phyloP scores from a whole-genome alignment of 2,113 vertebrate species.

The Myrmophylax atrothorax region DNA sequence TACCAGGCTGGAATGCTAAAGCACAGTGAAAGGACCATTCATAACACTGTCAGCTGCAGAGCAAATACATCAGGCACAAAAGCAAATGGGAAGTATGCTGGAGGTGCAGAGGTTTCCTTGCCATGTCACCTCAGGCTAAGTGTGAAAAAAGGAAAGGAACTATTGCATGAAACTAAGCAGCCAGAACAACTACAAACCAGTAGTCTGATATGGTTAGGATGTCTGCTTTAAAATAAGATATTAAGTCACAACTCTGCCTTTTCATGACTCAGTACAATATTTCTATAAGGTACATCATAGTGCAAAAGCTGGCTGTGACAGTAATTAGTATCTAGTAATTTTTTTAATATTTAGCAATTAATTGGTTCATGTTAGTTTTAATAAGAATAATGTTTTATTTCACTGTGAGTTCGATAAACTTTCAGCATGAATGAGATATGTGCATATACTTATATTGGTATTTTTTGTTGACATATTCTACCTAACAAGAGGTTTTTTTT shows the following conservation, averaged over 20 bases:
- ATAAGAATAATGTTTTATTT: not conserved
- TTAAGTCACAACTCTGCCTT: not conserved
- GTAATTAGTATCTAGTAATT: not conserved
- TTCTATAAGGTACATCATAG: not conserved
- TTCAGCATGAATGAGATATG: not conserved
- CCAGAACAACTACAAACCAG: not conserved
- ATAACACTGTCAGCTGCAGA: not conserved
- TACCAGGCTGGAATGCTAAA: not conserved
- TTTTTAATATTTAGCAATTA: not conserved
- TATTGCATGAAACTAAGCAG: not conserved
- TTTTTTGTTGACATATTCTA: not conserved
- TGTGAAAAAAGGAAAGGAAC: not conserved
- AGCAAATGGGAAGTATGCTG: not conserved
- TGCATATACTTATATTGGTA: not conserved
- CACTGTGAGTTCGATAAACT: not conserved
- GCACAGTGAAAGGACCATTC: not conserved
- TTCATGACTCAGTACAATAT: not conserved
- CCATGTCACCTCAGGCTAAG: not conserved
- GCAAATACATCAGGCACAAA: not conserved
- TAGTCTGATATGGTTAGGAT: not conserved
- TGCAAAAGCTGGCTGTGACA: not conserved
- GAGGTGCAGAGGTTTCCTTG: not conserved
- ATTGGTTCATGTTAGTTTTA: not conserved
- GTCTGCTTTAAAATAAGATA: not conserved
- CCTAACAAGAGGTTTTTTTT: not conserved